A percentile compares a stretch with the other conserved stretches of the same genome.
Evolutionary conservation across 1,140 invertebrate species (phyloP).

Genomic region (Zeugodacus cucurbitae): DNA sequence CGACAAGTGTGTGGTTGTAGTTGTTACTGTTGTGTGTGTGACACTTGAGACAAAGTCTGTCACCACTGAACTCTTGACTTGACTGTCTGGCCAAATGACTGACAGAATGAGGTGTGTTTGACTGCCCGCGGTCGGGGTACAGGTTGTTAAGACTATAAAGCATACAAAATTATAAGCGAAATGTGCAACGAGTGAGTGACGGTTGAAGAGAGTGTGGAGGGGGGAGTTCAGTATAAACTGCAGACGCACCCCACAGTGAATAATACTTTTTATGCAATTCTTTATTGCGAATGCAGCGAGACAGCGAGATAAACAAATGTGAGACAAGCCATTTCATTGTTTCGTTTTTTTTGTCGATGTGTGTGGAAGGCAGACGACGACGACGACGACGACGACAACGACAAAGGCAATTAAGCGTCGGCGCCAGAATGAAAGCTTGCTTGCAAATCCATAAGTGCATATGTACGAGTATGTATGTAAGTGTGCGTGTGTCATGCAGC

Average conservation of each 20-base stretch:
- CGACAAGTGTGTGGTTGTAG: neutral
- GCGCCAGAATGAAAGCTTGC: neutral
- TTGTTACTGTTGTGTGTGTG: neutral
- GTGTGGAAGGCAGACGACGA: neutral
- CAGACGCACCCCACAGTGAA: neutral
- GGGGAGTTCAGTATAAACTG: no score
- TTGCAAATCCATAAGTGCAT: neutral
- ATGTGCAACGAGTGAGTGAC: neutral
- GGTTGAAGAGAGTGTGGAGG: no score
- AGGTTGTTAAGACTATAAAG: neutral
- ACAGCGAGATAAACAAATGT: neutral
- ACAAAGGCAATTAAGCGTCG: conserved; percentile 11
- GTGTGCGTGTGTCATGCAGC: no score
- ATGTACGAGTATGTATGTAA: neutral
- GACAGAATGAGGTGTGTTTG: neutral
- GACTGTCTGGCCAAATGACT: neutral
- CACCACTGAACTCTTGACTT: neutral
- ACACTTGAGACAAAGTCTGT: conserved; percentile 19
- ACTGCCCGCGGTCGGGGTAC: neutral
- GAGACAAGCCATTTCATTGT: neutral
- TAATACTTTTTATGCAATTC: neutral
- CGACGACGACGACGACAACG: neutral
- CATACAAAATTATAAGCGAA: neutral
- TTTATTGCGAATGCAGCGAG: neutral
- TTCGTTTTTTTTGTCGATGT: neutral